phyloP scores from a whole-genome alignment of 2,888 invertebrate genomes.

The Hecatera dysodea region DNA sequence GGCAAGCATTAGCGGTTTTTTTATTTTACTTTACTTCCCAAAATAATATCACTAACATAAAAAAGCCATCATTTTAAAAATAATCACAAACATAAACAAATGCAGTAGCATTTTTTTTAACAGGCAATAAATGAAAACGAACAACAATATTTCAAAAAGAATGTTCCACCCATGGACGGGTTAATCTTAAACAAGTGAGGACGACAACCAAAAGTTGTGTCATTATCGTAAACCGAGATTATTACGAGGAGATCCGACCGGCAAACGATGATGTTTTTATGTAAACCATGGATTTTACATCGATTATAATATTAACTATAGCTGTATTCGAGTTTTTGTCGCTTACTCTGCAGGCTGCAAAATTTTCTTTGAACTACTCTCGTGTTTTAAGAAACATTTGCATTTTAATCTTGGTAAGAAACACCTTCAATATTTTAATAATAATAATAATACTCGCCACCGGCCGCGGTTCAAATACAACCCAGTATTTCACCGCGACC shows the following conservation, averaged over 20 bases:
- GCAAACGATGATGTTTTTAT: slow-evolving; percentile 43
- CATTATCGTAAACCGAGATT: slow-evolving; percentile 40
- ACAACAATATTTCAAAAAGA: slow-evolving; percentile 4
- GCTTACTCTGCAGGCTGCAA: background rate
- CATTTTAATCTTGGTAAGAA: background rate
- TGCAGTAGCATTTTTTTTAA: too few relatives aligned
- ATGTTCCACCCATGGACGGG: slow-evolving; percentile 13
- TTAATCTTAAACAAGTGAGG: slow-evolving; percentile 28
- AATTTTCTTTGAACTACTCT: background rate
- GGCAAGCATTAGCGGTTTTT: too few relatives aligned
- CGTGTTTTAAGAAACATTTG: background rate
- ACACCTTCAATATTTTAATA: background rate
- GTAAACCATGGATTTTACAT: slow-evolving; percentile 9
- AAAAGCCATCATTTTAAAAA: too few relatives aligned
- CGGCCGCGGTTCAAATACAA: too few relatives aligned
- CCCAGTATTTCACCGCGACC: too few relatives aligned
- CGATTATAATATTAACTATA: slow-evolving; percentile 16
- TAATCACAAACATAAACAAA: too few relatives aligned
- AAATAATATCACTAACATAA: background rate
- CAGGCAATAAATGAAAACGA: slow-evolving; percentile 17
- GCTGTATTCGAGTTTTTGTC: background rate
- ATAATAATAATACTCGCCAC: too few relatives aligned
- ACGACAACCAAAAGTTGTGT: slow-evolving; percentile 26
- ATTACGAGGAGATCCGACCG: slow-evolving; percentile 11
- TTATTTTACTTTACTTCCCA: too few relatives aligned